Percentiles rank a stretch among this genome's conserved stretches.
Conservation (phyloP, 2,113 vertebrate genomes). For the Caranx melampygus region DNA sequence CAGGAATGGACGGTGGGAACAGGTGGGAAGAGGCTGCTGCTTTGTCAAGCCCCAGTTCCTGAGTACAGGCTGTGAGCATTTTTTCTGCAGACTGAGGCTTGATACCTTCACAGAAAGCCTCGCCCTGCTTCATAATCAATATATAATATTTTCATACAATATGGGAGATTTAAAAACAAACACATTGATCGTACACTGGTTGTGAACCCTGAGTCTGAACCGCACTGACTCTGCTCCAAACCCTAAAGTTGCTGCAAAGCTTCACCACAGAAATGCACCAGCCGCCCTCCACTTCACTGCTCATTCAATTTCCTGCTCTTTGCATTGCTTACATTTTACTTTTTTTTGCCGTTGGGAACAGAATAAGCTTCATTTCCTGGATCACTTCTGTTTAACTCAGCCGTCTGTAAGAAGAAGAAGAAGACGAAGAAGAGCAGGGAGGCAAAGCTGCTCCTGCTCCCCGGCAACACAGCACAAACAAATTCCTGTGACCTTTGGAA, state of each 20-base stretch:
- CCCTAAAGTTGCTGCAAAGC: neutral
- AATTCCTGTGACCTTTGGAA: conserved; percentile 20
- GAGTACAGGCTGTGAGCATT: too few species aligned
- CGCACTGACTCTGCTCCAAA: neutral
- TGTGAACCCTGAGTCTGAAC: neutral
- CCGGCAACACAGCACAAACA: conserved; percentile 7
- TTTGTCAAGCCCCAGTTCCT: too few species aligned
- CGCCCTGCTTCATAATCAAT: too few species aligned
- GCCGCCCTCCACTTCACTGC: conserved; percentile 15
- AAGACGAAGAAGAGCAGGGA: neutral
- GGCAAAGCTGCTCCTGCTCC: neutral
- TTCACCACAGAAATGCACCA: neutral
- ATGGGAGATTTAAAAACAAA: too few species aligned
- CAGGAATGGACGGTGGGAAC: too few species aligned
- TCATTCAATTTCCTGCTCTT: conserved; percentile 53
- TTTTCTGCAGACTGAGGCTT: too few species aligned
- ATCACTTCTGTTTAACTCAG: conserved; percentile 44
- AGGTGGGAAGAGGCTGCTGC: too few species aligned
- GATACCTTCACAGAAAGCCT: too few species aligned
- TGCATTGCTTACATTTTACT: conserved; percentile 46
- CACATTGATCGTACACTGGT: neutral
- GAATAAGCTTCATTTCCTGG: conserved; percentile 48
- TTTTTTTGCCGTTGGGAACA: conserved; percentile 12
- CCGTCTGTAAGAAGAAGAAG: conserved; percentile 2
- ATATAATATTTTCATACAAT: too few species aligned